Base-by-base conservation (phyloP, 2,113 vertebrate genomes). In the Ictalurus furcatus region DNA sequence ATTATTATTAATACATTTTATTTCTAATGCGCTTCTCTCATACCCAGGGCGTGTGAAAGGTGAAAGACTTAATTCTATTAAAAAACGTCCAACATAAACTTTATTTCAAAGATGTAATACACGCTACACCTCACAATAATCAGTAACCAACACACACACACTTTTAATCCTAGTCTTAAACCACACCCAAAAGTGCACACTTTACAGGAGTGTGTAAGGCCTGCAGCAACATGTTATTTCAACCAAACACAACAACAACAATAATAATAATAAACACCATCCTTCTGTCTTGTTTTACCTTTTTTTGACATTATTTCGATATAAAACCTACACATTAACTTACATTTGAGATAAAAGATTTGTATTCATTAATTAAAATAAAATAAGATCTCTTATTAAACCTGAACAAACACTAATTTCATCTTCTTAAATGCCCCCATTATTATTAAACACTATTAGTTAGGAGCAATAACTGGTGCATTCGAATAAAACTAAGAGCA, bases 181-280 rank as follows among this genome's bases (percentile, higher is more conserved):
- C 86, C 86, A 79, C 86, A 67, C 86, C 86, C 86, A 67, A 37
- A 54, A 56, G 65, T 30, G 19, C n/a, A 56, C 30, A 86, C 19
- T 59, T 58, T n/a, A 16, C 61, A 40, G 54, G n/a, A 58, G 58
- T 8, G 6, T 40, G 11, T 21, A 56, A 34, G 48, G 84, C 52
- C 52, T 86, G 25, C n/a, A 59, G n/a, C 14, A 76, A 69, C 25
- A 44, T 85, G 65, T 37, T 37, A 37, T 28, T 74, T 16, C 23
- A 58, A 5, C n/a, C 23, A 56, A 56, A 83, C 34, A 83, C 56
- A 5, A 48, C 44, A 6, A 48, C 44, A 48, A 48, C 0, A 48
- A 48, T 48, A 44, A 44, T 44, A 23, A 28, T 14, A 1, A 23
- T 4, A 82, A 9, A 23, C 21, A 11, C 8, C 14, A 8, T 30